Conservation (phyloP, 35 echinoderm and acorn worm species). For the Antedon bifida region DNA sequence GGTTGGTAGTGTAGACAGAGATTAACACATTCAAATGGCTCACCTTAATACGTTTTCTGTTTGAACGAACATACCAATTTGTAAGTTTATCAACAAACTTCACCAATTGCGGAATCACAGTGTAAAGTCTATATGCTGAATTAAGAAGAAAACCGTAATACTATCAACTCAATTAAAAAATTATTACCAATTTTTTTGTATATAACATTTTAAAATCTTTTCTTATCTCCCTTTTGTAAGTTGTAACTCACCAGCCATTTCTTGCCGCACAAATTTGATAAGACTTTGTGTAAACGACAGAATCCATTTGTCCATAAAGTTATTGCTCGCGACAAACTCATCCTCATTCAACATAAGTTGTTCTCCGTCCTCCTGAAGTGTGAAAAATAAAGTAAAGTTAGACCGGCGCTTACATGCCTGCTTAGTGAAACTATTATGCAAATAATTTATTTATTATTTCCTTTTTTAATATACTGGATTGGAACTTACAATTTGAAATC, state of each 20-base stretch:
- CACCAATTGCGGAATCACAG: slow-evolving; percentile 71
- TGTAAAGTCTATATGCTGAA: slow-evolving; percentile 87
- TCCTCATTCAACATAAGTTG: slow-evolving; percentile 60
- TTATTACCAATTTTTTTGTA: too few relatives aligned
- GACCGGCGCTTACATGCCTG: background rate
- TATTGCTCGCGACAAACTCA: slow-evolving; percentile 45
- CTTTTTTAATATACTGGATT: too few relatives aligned
- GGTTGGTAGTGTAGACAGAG: too few relatives aligned
- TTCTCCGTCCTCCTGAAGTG: slow-evolving; percentile 48
- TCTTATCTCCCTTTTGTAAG: too few relatives aligned
- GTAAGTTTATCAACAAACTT: slow-evolving; percentile 91
- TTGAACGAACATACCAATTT: slow-evolving; percentile 97
- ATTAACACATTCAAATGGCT: background rate
- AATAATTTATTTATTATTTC: background rate
- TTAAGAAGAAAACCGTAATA: background rate
- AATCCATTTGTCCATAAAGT: slow-evolving; percentile 97
- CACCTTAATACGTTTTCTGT: slow-evolving; percentile 91
- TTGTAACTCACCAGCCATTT: slow-evolving; percentile 97
- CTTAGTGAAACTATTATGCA: background rate
- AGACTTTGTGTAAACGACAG: slow-evolving; percentile 79
- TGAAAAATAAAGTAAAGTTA: background rate
- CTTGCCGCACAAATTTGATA: slow-evolving; percentile 64
- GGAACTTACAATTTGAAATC: slow-evolving; percentile 62
- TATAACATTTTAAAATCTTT: too few relatives aligned
- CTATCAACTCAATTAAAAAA: background rate